Base-by-base conservation (phyloP, 2,888 invertebrate species). In the Leucoptera coffeella region DNA sequence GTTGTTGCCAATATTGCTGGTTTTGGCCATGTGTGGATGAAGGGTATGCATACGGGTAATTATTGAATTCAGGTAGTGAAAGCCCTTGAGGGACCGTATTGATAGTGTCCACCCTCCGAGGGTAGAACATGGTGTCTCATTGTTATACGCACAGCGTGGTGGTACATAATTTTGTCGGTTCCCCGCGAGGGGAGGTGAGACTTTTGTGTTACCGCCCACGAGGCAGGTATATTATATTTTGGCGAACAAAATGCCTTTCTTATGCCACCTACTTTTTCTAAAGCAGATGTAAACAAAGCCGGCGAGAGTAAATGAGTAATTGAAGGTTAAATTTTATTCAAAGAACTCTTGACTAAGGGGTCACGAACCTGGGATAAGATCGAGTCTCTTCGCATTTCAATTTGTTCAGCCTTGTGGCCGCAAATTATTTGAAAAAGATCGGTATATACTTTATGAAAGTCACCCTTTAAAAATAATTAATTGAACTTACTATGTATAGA, bases 371-470 rank as follows among this genome's bases (percentile, higher is more conserved):
- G n/a, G 10, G 11, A 11, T 14, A 12, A n/a, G 10, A 24, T 24
- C 6, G 14, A 6, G 9, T 24, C 24, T 14, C 24, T 4, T 3
- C 24, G 4, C 14, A 14, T 13, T 10, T 36, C 25, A 17, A 39
- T 34, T 13, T 17, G 25, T 22, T 39, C 30, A 3, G 34, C 26
- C 21, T 28, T 15, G 27, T 34, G 30, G 8, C 30, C 30, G 15
- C 33, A 33, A 14, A 29, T 22, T 8, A 34, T 8, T 29, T 36
- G 35, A 12, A 38, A 22, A 10, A 22, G 22, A 22, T 22, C 22
- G 4, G 12, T 12, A 6, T 12, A 22, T 7, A 22, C 12, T 9
- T 22, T 22, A 9, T 22, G 22, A 12, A 22, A 22, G 22, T 22
- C 22, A 7, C 22, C 22, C 9, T 22, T 22, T 11, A n/a, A 6